Base-by-base conservation (phyloP, 1,140 invertebrate species). In the Frieseomelitta varia region DNA sequence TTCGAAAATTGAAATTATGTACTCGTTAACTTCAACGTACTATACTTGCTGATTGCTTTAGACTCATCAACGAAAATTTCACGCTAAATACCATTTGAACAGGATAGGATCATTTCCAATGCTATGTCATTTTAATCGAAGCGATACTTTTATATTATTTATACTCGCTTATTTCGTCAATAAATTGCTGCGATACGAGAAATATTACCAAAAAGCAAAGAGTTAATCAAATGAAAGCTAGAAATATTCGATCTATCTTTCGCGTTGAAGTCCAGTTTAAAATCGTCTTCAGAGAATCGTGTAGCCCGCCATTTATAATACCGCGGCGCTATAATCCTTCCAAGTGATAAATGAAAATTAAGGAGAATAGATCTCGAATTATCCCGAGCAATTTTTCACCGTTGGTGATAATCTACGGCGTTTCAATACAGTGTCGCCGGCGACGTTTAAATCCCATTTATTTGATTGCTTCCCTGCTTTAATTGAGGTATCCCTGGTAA, bases 401-500 rank as follows among this genome's bases (percentile, higher is more conserved):
- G n/a, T 0, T 17, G n/a, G 39, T 30, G 30, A 65, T 27, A 27
- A 58, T 39, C 47, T 27, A 34, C 61, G 58, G 51, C 58, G 19
- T 77, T 77, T 77, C 61, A 65, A 53, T 78, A 63, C 79, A 79
- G 71, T 34, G 63, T 81, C 71, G 79, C 63, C 85, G 83, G 84
- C 81, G 86, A 87, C 89, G 88, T 90, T 91, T 86, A 85, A 89
- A 90, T 91, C 88, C 87, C 89, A 75, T 89, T 88, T 91, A 90
- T 89, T 90, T 89, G 86, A 91, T 91, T 91, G 89, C 85, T 69
- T 72, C 72, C 86, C 87, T 8, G 39, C 81, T 90, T 89, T 90
- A 90, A 91, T 90, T 86, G 85, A 79, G 73, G 85, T 77, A 84
- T 85, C 79, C 65, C 81, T 82, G 63, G 30, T 78, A 76, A 79